Percentiles rank a stretch among this genome's conserved stretches.
Evolutionary conservation across 2,113 vertebrate genomes (phyloP).

Genomic region (Cathartes aura): DNA sequence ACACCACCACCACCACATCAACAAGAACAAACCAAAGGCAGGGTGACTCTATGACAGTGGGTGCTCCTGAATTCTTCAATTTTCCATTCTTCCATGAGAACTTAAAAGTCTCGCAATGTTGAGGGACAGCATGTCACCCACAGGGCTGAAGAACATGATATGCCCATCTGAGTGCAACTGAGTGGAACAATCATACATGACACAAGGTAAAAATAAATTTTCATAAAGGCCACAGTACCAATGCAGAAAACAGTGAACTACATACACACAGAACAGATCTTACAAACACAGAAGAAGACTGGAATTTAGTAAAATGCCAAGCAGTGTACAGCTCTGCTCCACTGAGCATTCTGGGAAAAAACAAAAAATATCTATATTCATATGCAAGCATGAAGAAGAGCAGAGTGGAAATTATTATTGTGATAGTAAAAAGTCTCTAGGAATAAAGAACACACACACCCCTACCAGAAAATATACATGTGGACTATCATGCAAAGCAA

Average conservation of each 20-base stretch:
- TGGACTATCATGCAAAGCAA: not conserved
- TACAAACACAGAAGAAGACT: not conserved
- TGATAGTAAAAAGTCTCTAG: not conserved
- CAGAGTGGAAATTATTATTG: not conserved
- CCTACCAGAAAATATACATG: not conserved
- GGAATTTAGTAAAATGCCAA: not conserved
- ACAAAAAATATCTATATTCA: not conserved
- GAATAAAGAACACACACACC: not conserved
- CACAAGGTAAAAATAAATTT: not conserved
- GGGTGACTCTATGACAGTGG: not conserved
- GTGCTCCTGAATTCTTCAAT: not conserved
- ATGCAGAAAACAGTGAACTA: not conserved
- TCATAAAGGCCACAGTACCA: not conserved
- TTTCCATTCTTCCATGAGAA: not conserved
- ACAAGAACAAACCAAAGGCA: not conserved
- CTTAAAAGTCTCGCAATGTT: not conserved
- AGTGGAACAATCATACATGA: not conserved
- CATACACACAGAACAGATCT: not conserved
- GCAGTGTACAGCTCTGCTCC: not conserved
- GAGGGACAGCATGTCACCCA: not conserved
- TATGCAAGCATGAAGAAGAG: not conserved
- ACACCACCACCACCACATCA: not conserved
- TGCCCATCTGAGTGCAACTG: not conserved
- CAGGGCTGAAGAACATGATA: not conserved
- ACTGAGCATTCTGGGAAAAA: not conserved